Base-by-base conservation (phyloP, 2,797 vertebrate genomes). In the Huso huso region DNA sequence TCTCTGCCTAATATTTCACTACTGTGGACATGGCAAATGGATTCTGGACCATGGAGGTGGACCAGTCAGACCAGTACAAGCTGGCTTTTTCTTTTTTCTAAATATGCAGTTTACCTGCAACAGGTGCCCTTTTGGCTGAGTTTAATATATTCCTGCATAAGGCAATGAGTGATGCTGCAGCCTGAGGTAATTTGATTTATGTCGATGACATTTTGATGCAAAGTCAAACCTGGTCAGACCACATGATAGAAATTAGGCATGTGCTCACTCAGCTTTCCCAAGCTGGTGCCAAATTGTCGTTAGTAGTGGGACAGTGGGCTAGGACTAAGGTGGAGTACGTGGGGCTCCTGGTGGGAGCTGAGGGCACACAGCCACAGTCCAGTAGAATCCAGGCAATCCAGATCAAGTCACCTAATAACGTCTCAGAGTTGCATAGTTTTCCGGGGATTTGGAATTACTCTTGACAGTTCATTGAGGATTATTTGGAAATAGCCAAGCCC, bases 121-220 rank as follows among this genome's bases (percentile, higher is more conserved):
- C 2, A 11, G 65, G 15, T 66, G 57, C n/a, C 68, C 70, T 0
- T 77, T 74, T 0, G 70, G 66, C 71, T 0, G 66, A 76, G 4
- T 74, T 79, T 58, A 73, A 70, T 15, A 79, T 73, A 7, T 75
- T 77, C 49, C 10, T 75, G 1, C 62, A 73, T 18, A 76, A 77
- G 11, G 68, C 71, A 3, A 64, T 51, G 2, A 64, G 57, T 1
- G 68, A 73, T 7, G 66, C 69, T 1, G 5, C 3, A 1, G 51
- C 2, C 0, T 6, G 53, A 1, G 64, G 71, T 0, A 74, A 52
- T 3, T 49, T 74, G 0, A 63, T 70, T 0, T 74, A 72, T 0
- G 62, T 75, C 0, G 71, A 77, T 13, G 70, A 77, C 50, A 62
- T 74, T 1, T 11, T 76, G 0, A 55, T 75, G 1, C 0, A 63